phyloP scores from a whole-genome alignment of 2,888 invertebrate species.

The Drosophila vallismaia region DNA sequence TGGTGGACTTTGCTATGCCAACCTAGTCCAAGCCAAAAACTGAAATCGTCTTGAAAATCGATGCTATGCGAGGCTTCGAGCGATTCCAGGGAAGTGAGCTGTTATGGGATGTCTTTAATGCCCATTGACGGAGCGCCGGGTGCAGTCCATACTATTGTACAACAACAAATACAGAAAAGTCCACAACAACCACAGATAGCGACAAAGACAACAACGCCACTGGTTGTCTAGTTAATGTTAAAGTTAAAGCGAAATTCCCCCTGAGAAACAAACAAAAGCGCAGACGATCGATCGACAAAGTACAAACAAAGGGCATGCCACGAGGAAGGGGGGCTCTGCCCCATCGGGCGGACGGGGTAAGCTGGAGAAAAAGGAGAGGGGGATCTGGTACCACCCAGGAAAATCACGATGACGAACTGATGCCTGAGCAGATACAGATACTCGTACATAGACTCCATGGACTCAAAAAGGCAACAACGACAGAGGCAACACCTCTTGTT shows the following conservation, averaged over 20 bases:
- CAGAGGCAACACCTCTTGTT: slow-evolving; percentile 80
- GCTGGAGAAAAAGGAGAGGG: neutral
- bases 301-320: slow-evolving; percentile 48
- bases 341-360: slow-evolving; percentile 1
- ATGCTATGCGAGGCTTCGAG: slow-evolving; percentile 22
- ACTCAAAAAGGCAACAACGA: slow-evolving; percentile 57
- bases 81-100: slow-evolving; percentile 63
- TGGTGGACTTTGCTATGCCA: slow-evolving; percentile 10
- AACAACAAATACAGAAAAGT: slow-evolving; percentile 6
- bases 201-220: slow-evolving; percentile 41
- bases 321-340: neutral
- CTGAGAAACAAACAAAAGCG: slow-evolving; percentile 68
- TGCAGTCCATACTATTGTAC: slow-evolving; percentile 34
- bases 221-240: slow-evolving; percentile 52
- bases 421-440: slow-evolving; percentile 52
- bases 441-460: too few relatives aligned
- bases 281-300: slow-evolving; percentile 57
- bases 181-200: slow-evolving; percentile 15
- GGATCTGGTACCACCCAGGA: slow-evolving; percentile 62
- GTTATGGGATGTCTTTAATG: slow-evolving; percentile 63
- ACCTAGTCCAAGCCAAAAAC: slow-evolving; percentile 13
- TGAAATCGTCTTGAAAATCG: slow-evolving; percentile 15
- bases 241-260: slow-evolving; percentile 66
- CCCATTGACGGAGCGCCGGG: slow-evolving; percentile 68
- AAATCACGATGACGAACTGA: slow-evolving; percentile 73